These are phyloP conservation scores for Tinea pellionella DNA, from an alignment of 2,888 invertebrate genomes.

Conservation along the genomic window DNA sequence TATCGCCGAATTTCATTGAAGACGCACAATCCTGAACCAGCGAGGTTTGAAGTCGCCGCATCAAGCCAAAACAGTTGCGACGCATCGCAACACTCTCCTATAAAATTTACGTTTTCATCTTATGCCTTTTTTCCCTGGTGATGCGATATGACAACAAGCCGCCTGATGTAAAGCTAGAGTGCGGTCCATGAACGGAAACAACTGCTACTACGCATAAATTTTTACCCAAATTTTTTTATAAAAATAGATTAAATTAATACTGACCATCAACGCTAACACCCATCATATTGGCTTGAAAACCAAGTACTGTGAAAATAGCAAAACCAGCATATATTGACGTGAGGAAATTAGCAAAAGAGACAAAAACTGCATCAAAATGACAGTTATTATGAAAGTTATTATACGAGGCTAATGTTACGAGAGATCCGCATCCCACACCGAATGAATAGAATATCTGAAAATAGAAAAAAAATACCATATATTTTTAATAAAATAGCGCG, in stretches of 20 bases:
- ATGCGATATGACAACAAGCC: no score
- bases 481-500: neutral
- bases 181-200: no score
- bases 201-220: no score
- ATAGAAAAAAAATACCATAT: neutral
- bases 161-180: no score
- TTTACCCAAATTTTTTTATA: no score
- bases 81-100: no score
- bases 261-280: constrained; percentile 71
- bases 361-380: constrained; percentile 79
- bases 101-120: no score
- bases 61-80: no score
- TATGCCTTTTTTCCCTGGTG: no score
- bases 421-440: constrained; percentile 79
- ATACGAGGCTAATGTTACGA: constrained; percentile 82
- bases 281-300: constrained; percentile 76
- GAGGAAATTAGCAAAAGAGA: constrained; percentile 75
- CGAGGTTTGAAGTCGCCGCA: no score
- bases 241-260: constrained; percentile 19
- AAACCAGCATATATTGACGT: constrained; percentile 84
- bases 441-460: constrained; percentile 82
- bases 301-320: constrained; percentile 82
- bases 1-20: no score
- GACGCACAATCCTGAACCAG: no score
- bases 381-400: constrained; percentile 77